phyloP scores from a whole-genome alignment of 2,888 invertebrate species.

The Lasioglossum villosulum region DNA sequence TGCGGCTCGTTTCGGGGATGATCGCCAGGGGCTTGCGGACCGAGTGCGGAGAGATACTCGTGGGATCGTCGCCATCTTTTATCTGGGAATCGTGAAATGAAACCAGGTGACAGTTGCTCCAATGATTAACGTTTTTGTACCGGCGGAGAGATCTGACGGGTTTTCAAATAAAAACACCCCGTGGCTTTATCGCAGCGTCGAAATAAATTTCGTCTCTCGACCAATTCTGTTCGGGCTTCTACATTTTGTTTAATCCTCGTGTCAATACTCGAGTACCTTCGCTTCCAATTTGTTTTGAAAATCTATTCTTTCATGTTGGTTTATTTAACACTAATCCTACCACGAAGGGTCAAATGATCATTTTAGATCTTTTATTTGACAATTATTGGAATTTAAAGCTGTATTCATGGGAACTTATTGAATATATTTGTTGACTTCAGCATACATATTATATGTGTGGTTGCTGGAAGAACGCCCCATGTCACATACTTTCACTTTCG shows the following conservation, averaged over 20 bases:
- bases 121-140: neutral
- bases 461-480: no score
- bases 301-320: no score
- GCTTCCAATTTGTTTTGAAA: neutral
- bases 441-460: no score
- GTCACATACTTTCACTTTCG: no score
- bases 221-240: neutral
- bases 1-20: slow-evolving; percentile 21
- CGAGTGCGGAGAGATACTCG: neutral
- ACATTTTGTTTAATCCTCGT: neutral
- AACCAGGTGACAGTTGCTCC: neutral
- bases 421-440: no score
- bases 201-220: neutral
- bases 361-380: no score
- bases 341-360: no score
- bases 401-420: no score
- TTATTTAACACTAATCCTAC: no score
- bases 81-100: neutral
- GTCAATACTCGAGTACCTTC: neutral
- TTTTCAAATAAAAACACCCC: neutral
- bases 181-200: neutral
- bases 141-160: neutral
- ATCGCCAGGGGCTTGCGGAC: slow-evolving; percentile 1
- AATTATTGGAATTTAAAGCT: no score
- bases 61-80: neutral